Evolutionary conservation across 2,888 invertebrate genomes (phyloP).

Genomic region (Hypomecis punctinalis): DNA sequence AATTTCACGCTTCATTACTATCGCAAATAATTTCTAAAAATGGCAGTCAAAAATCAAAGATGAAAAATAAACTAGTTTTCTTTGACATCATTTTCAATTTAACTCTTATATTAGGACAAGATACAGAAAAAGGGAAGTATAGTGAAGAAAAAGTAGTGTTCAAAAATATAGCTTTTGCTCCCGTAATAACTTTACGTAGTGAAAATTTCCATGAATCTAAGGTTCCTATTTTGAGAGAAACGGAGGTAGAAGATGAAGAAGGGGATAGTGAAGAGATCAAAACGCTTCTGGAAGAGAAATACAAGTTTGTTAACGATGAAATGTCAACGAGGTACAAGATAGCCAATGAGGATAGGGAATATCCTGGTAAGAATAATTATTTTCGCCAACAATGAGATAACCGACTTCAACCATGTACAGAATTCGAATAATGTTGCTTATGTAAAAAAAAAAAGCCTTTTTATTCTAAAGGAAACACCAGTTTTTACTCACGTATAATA

Average conservation of each 20-base stretch:
- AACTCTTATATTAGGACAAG: conserved; percentile 10
- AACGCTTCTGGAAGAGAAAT: conserved; percentile 68
- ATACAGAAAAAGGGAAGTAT: not conserved
- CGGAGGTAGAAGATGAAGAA: conserved; percentile 2
- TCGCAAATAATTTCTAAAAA: conserved; percentile 14
- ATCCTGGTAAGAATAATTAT: conserved; percentile 55
- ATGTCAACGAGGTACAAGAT: conserved; percentile 67
- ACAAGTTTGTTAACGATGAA: conserved; percentile 72
- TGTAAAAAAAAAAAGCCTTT: too few relatives aligned
- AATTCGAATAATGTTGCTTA: too few relatives aligned
- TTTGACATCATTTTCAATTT: conserved; percentile 22
- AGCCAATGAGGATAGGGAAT: conserved; percentile 52
- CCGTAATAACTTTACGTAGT: conserved; percentile 8
- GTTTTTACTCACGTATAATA: too few relatives aligned
- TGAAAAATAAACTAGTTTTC: conserved; percentile 36
- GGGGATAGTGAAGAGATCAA: conserved; percentile 55
- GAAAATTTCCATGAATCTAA: conserved; percentile 20
- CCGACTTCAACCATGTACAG: too few relatives aligned
- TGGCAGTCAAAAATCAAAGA: conserved; percentile 39
- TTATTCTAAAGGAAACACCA: too few relatives aligned
- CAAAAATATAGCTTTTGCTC: conserved; percentile 16
- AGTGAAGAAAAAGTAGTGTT: conserved; percentile 6
- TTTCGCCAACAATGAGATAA: too few relatives aligned
- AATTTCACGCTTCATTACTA: conserved; percentile 35
- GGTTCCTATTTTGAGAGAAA: conserved; percentile 15